Evolutionary conservation across 2,888 invertebrate species (phyloP), one percentile per base, ranked within the genome.

Genomic region (Gymnocheta viridis): DNA sequence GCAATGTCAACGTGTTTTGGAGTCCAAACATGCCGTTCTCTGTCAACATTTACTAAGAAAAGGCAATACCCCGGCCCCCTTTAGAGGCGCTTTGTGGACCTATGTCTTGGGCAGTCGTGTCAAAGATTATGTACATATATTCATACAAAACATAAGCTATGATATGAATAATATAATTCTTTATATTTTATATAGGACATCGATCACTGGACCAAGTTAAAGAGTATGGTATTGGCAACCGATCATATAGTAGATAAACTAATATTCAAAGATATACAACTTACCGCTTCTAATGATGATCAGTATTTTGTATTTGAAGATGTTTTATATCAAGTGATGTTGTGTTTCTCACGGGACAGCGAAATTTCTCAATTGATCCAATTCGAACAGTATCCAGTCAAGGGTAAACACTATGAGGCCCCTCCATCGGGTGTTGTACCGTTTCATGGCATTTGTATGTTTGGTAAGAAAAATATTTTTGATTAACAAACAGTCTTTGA

Each of bases 271-370:
- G 99, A 99, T 90, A 97, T 99, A 9, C 98, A 98, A 91, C 92
- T 98, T 82, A 99, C 98, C 0, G 98, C 98, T 0, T 98, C 98
- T 10, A 99, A 99, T 91, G 98, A 99, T 90, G 98, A 99, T 91
- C 98, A 98, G 91, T 98, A 98, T 91, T 99, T 99, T 91, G 98
- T 99, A 0, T 99, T 98, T 91, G 98, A 99, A 93, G 99, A 99
- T 92, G 95, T 98, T 73, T 92, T 99, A 1, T 97, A 98, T 92
- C 98, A 98, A 94, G 96, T 96, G 90, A 95, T 98, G 94, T 91
- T 98, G 72, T 98, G 98, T 88, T 98, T 98, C 92, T 97, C 97
- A 12, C 94, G 98, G 80, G 98, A 98, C 92, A 94, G 95, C 0
- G 96, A 96, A 88, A 94, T 98, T 47, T 92, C 96, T 86, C 94